phyloP scores from a whole-genome alignment of 37 sponge, comb jelly and placozoan species.

The Crambe crambe region DNA sequence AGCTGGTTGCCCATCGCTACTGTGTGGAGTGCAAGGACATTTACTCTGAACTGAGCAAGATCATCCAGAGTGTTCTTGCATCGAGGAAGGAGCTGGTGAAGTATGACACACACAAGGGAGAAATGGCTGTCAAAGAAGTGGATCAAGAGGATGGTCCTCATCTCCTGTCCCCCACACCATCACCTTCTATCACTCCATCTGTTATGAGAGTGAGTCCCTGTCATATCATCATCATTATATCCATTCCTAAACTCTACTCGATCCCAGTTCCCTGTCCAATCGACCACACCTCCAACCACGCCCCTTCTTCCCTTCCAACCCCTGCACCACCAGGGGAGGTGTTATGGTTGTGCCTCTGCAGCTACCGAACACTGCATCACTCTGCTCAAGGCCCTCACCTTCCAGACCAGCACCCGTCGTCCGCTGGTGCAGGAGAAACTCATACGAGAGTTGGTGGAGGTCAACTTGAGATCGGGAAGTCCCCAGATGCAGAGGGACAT shows the following conservation, averaged over 20 bases:
- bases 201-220: background rate
- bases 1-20: conserved; percentile 79
- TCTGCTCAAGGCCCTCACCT: conserved; percentile 76
- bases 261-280: too few relatives aligned
- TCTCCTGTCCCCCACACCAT: background rate
- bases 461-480: conserved; percentile 67
- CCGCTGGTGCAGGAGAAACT: conserved; percentile 58
- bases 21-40: conserved; percentile 77
- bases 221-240: too few relatives aligned
- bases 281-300: background rate
- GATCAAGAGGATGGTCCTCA: background rate
- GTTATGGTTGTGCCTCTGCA: conserved; percentile 85
- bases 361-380: conserved; percentile 86
- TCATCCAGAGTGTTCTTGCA: conserved; percentile 79
- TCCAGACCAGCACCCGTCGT: conserved; percentile 38
- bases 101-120: conserved; percentile 74
- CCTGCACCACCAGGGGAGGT: conserved; percentile 42
- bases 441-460: conserved; percentile 75
- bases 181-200: background rate
- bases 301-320: background rate
- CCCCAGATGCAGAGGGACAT: conserved; percentile 50
- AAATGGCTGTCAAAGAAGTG: background rate
- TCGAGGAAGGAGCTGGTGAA: conserved; percentile 80
- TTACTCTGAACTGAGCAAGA: conserved; percentile 80
- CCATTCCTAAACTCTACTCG: too few relatives aligned